These are phyloP conservation scores for Peromyscus eremicus DNA, from an alignment of 2,797 vertebrate genomes.

Conservation along the genomic window DNA sequence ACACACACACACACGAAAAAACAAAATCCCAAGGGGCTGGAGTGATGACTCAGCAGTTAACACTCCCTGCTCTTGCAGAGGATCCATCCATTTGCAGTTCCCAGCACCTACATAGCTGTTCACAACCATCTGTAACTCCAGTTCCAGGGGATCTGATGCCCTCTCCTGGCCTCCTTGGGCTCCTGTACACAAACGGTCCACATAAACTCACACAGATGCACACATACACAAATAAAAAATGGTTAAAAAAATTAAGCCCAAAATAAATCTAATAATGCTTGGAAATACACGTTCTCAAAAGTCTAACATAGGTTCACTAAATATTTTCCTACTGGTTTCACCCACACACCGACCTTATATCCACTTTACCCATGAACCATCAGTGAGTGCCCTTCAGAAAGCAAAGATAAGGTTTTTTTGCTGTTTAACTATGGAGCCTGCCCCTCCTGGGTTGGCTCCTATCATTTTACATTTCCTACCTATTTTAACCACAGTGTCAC, in stretches of 20 bases:
- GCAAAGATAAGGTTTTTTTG: background rate
- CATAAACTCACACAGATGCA: background rate
- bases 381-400: constrained; percentile 44
- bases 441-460: background rate
- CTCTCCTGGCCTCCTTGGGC: background rate
- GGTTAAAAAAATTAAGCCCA: background rate
- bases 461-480: background rate
- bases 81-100: background rate
- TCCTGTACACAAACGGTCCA: background rate
- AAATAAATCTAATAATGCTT: background rate
- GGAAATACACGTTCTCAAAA: background rate
- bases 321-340: background rate
- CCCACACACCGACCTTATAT: background rate
- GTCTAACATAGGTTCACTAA: background rate
- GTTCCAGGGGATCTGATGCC: background rate
- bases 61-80: background rate
- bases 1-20: no score
- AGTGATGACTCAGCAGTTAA: background rate
- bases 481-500: background rate
- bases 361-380: background rate
- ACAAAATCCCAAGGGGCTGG: background rate
- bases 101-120: background rate
- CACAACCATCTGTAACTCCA: background rate
- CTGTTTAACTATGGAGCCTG: background rate
- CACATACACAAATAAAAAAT: background rate